Evolutionary conservation across 35 echinoderm and acorn worm species (phyloP).

Genomic region (Apostichopus japonicus): DNA sequence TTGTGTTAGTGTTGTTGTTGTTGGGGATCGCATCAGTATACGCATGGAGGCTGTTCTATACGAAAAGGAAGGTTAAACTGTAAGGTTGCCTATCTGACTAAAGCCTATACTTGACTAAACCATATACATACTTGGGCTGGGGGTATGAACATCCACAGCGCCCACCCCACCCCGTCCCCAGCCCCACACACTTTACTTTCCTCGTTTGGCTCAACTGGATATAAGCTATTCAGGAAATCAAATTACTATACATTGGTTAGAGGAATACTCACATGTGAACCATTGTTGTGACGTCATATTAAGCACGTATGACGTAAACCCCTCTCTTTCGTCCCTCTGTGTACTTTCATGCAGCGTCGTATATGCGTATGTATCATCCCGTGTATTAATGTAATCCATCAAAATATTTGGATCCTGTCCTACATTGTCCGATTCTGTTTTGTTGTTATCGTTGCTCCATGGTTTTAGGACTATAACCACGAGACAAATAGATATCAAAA

Average conservation of each 20-base stretch:
- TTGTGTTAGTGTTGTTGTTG: too few relatives aligned
- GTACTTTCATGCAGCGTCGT: neutral
- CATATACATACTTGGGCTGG: too few relatives aligned
- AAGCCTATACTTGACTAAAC: too few relatives aligned
- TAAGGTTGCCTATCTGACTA: too few relatives aligned
- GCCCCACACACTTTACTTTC: too few relatives aligned
- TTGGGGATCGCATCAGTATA: too few relatives aligned
- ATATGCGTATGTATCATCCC: neutral
- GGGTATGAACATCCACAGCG: too few relatives aligned
- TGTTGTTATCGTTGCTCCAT: neutral
- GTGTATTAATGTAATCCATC: neutral
- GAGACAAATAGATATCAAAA: neutral
- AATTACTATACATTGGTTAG: neutral
- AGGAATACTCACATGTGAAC: slow-evolving; percentile 14
- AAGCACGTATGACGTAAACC: slow-evolving; percentile 26
- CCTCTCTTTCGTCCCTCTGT: neutral
- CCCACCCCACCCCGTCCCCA: too few relatives aligned
- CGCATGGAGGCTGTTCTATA: too few relatives aligned
- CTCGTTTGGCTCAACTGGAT: too few relatives aligned
- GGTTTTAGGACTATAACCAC: neutral
- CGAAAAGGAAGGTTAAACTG: too few relatives aligned
- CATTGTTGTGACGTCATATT: slow-evolving; percentile 48
- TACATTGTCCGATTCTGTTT: neutral
- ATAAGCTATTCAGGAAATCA: too few relatives aligned
- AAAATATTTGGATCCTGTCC: neutral